Evolutionary conservation across 2,113 vertebrate genomes (phyloP).

Genomic region (Blennius ocellaris): DNA sequence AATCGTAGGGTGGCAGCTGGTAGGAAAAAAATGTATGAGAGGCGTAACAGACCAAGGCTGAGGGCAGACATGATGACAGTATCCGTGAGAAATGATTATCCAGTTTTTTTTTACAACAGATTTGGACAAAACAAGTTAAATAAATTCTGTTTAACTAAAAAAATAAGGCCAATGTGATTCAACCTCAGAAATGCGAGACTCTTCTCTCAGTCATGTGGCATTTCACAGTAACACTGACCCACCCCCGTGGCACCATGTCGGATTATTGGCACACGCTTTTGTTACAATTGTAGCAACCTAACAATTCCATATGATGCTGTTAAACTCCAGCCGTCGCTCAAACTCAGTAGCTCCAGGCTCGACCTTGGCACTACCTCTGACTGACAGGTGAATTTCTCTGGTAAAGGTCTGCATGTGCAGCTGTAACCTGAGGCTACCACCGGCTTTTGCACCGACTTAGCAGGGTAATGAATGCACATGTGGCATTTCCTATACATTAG

Average conservation of each 20-base stretch:
- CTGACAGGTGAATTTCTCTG: constrained; percentile 29
- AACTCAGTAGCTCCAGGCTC: background rate
- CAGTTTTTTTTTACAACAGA: background rate
- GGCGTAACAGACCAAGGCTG: constrained; percentile 26
- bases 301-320: constrained; percentile 1
- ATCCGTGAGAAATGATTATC: constrained; percentile 27
- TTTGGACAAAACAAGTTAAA: constrained; percentile 1
- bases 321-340: constrained; percentile 23
- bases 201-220: constrained; percentile 13
- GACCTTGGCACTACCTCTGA: background rate
- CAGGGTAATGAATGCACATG: constrained; percentile 53
- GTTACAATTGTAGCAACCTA: background rate
- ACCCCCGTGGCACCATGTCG: constrained; percentile 5
- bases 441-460: constrained; percentile 27
- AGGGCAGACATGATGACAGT: constrained; percentile 24
- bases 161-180: constrained; percentile 2
- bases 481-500: constrained; percentile 67
- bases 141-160: background rate
- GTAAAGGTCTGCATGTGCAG: constrained; percentile 45
- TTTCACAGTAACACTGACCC: constrained; percentile 27
- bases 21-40: constrained; percentile 24
- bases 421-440: constrained; percentile 38
- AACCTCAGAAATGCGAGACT: background rate
- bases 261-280: constrained; percentile 11
- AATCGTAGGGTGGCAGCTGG: constrained; percentile 45